Percentiles rank a stretch among this genome's conserved stretches.
Conservation (phyloP, 2,797 vertebrate species). For the Cottoperca gobio region DNA sequence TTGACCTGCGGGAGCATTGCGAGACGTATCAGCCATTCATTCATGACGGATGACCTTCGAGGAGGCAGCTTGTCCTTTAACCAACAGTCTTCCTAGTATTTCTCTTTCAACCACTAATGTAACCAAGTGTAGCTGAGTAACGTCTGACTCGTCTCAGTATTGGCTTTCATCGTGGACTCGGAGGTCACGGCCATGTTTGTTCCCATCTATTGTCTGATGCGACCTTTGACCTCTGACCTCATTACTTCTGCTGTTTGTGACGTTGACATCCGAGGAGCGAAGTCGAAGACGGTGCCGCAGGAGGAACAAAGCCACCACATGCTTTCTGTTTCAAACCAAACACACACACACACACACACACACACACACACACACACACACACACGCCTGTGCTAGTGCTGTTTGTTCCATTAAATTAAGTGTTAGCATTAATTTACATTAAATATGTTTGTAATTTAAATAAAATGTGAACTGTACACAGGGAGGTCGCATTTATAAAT, state of each 20-base stretch:
- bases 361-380: not conserved
- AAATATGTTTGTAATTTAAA: slow-evolving; percentile 52
- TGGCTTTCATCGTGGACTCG: slow-evolving; percentile 14
- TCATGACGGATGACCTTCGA: no score
- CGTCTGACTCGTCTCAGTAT: no score
- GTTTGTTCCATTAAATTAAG: slow-evolving; percentile 63
- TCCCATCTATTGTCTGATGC: slow-evolving; percentile 35
- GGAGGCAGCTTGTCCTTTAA: no score
- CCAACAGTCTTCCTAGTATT: no score
- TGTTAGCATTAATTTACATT: slow-evolving; percentile 68
- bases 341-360: slow-evolving; percentile 16
- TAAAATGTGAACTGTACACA: slow-evolving; percentile 45
- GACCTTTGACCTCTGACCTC: slow-evolving; percentile 60
- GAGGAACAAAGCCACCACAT: slow-evolving; percentile 22
- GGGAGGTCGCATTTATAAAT: slow-evolving; percentile 26
- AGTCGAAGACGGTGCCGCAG: not conserved
- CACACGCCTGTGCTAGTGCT: slow-evolving; percentile 24
- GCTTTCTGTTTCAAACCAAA: slow-evolving; percentile 31
- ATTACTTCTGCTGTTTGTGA: slow-evolving; percentile 43
- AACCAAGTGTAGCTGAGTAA: no score
- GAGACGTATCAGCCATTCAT: no score
- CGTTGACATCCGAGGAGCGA: slow-evolving; percentile 37
- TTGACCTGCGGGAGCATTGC: no score
- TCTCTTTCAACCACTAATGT: no score
- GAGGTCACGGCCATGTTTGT: slow-evolving; percentile 37